These are phyloP conservation scores for Alouatta caraya DNA, from an alignment of 2,797 vertebrate species.

Conservation along the genomic window DNA sequence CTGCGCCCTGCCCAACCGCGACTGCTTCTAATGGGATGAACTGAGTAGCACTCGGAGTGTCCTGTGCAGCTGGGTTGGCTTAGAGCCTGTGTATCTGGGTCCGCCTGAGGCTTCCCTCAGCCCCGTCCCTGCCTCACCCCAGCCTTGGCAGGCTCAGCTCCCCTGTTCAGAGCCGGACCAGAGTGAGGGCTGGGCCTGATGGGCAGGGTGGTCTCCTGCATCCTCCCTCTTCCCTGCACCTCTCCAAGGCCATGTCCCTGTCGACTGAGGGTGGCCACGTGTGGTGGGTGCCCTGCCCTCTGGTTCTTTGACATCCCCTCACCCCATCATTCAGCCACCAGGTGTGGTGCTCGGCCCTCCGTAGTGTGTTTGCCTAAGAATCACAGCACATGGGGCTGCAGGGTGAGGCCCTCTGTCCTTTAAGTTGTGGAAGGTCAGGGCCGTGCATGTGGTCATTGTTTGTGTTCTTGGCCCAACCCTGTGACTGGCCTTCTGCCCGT, in stretches of 20 bases:
- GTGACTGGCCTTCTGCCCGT: background rate
- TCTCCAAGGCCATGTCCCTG: background rate
- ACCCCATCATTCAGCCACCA: background rate
- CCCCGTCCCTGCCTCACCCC: background rate
- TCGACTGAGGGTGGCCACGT: background rate
- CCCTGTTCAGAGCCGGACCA: background rate
- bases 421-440: background rate
- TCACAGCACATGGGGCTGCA: background rate
- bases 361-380: background rate
- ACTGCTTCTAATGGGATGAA: fast-evolving
- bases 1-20: fast-evolving
- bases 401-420: background rate
- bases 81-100: background rate
- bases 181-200: background rate
- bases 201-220: no score
- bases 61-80: fast-evolving
- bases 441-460: fast-evolving
- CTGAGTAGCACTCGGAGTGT: no score
- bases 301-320: background rate
- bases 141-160: background rate
- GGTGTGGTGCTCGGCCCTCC: background rate
- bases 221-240: background rate
- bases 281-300: background rate
- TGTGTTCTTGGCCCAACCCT: background rate
- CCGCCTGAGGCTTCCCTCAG: background rate